Evolutionary conservation across 2,113 vertebrate genomes (phyloP).

Genomic region (Sakesphorus luctuosus): DNA sequence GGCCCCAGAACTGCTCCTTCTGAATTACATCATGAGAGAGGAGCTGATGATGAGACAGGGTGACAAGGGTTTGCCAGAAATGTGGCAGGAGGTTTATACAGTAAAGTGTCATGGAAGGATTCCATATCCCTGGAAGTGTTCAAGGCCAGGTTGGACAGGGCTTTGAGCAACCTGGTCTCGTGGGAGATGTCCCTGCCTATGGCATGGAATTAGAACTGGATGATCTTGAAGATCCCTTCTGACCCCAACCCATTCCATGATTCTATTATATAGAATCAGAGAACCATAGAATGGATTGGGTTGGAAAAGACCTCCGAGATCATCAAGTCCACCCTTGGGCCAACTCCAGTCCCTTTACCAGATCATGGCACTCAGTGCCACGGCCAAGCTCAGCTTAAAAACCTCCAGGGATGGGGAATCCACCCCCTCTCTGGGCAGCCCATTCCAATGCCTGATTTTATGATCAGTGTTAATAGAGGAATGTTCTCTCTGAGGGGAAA

Average conservation of each 20-base stretch:
- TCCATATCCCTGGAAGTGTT: not conserved
- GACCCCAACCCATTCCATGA: not conserved
- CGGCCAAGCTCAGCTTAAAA: too few relatives aligned
- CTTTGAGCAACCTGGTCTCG: not conserved
- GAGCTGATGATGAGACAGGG: conserved; percentile 15
- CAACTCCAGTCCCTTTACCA: too few relatives aligned
- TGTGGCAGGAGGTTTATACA: not conserved
- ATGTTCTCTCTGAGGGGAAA: not conserved
- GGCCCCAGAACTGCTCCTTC: conserved; percentile 20
- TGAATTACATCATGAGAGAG: conserved; percentile 14
- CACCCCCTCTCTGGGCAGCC: too few relatives aligned
- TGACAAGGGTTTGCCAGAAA: conserved; percentile 17
- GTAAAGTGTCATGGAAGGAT: conserved; percentile 8
- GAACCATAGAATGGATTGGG: too few relatives aligned
- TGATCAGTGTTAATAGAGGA: not conserved
- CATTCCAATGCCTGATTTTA: too few relatives aligned
- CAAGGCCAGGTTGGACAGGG: not conserved
- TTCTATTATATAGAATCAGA: not conserved
- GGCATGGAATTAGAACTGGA: not conserved
- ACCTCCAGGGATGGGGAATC: too few relatives aligned
- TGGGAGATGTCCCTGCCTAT: not conserved
- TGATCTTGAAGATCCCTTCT: not conserved
- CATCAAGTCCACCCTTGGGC: too few relatives aligned
- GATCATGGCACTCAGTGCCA: too few relatives aligned
- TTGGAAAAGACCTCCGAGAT: too few relatives aligned